Evolutionary conservation across 2,113 vertebrate species (phyloP), one percentile per base, ranked within the genome.

Genomic region (Tautogolabrus adspersus): DNA sequence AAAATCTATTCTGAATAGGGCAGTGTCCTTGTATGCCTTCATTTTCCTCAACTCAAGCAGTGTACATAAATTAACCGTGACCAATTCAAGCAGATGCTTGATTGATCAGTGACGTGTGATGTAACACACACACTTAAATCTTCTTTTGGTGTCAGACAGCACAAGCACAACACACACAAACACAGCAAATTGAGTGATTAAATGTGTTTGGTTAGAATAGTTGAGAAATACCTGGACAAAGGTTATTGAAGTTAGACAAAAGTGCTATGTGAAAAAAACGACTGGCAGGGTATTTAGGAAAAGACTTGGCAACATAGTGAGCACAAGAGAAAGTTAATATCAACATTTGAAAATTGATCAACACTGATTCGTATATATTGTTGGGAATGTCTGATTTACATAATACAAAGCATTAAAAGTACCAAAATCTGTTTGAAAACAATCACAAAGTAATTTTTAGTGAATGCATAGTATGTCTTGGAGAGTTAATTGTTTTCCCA

Each of bases 381-480:
- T 77, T 55, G 0, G 58, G 62, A 77, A 81, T 65, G 40, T 71
- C 12, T 11, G 46, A 38, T 79, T 19, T 62, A 74, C 63, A 61
- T 26, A 81, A 77, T 54, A 80, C 30, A 69, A 75, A 84, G 63
- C 23, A 46, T 63, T 62, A 75, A 75, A 89, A 78, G 68, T 30
- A 66, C 37, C 6, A 22, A 66, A 77, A 75, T 51, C n/a, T 82
- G 74, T 60, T 38, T 44, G 10, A 60, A 82, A 77, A 21, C 66
- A 18, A 81, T 26, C 23, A 30, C 62, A 62, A 83, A 71, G 13
- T 66, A 40, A 63, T 46, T 59, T 58, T 26, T 15, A 49, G 70
- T 72, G 64, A 82, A 84, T 79, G 86, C 83, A 88, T 86, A 87
- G 77, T 78, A 75, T 74, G 40, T 81, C 47, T 69, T 13, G 6